Percentiles rank a stretch among this genome's conserved stretches.
phyloP scores from a whole-genome alignment of 92 coral and sea anemone species.

The Paramuricea clavata region DNA sequence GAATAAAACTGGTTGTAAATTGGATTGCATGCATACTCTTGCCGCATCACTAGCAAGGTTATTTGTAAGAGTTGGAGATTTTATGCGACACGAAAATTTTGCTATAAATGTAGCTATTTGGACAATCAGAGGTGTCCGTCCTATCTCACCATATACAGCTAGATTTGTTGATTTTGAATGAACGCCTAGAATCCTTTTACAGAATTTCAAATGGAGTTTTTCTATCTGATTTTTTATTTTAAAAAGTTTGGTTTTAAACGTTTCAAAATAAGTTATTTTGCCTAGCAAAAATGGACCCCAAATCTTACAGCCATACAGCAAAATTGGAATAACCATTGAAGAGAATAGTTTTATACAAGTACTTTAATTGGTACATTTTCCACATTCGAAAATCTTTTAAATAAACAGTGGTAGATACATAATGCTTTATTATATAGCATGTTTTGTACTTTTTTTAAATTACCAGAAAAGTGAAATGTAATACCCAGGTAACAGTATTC shows the following conservation, averaged over 20 bases:
- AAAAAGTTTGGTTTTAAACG: too few relatives aligned
- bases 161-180: neutral
- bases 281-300: conserved; percentile 9
- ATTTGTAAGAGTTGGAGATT: too few relatives aligned
- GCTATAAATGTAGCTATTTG: too few relatives aligned
- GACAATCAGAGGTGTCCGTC: neutral
- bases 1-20: too few relatives aligned
- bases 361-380: too few relatives aligned
- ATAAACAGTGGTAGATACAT: too few relatives aligned
- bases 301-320: conserved; percentile 18
- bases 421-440: neutral
- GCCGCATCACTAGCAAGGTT: too few relatives aligned
- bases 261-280: too few relatives aligned
- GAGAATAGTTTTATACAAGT: neutral
- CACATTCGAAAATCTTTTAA: too few relatives aligned
- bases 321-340: neutral
- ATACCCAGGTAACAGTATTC: conserved; percentile 30
- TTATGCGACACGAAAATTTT: too few relatives aligned
- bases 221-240: too few relatives aligned
- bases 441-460: neutral
- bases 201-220: conserved; percentile 30
- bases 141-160: neutral
- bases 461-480: neutral
- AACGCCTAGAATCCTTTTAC: neutral
- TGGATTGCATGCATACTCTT: too few relatives aligned